Evolutionary conservation across 2,888 invertebrate genomes (phyloP).

Genomic region (Sympetrum striolatum): DNA sequence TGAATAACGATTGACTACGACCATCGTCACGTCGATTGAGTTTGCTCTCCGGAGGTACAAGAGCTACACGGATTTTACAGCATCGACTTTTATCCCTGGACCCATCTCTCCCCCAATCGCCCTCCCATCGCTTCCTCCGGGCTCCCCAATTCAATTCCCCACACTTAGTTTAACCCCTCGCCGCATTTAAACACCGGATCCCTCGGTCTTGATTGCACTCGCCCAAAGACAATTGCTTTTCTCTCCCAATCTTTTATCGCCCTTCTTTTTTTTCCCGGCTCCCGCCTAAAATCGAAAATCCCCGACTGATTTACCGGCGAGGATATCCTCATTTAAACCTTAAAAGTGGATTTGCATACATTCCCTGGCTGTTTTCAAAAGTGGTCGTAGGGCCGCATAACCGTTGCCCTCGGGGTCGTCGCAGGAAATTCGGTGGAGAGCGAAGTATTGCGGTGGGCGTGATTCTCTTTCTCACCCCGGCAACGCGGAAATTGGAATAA

Average conservation of each 20-base stretch:
- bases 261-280: conserved; percentile 1
- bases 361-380: conserved; percentile 22
- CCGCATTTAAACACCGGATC: conserved; percentile 18
- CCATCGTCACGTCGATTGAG: neutral
- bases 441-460: neutral
- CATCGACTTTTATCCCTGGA: neutral
- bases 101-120: neutral
- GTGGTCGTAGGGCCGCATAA: neutral
- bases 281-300: conserved; percentile 20
- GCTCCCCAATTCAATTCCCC: neutral
- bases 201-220: conserved; percentile 18
- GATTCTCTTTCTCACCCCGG: too few species aligned
- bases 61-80: neutral
- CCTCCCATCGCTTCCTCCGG: neutral
- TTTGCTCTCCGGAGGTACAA: neutral
- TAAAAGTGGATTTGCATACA: conserved; percentile 37
- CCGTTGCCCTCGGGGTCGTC: neutral
- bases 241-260: neutral
- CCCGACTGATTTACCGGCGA: conserved; percentile 28
- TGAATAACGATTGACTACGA: neutral
- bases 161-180: neutral
- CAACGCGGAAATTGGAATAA: too few species aligned
- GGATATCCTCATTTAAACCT: conserved; percentile 30
- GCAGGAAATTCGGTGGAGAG: neutral
- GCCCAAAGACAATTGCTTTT: conserved; percentile 33